Evolutionary conservation across 2,113 vertebrate genomes (phyloP), one percentile per base, ranked within the genome.

Genomic region (Poecile atricapillus): DNA sequence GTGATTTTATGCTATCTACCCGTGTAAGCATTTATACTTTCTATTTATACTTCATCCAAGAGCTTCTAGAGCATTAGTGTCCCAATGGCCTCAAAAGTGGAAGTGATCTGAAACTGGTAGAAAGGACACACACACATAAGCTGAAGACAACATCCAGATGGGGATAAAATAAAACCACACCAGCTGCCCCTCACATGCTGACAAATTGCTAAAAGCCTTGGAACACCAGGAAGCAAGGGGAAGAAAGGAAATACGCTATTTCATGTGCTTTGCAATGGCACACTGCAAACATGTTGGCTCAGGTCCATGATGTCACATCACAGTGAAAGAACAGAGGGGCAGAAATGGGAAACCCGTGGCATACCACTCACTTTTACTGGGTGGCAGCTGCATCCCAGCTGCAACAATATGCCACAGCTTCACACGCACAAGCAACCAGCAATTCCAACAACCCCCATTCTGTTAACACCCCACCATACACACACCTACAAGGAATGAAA

Each of bases 81-180:
- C 28, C 35, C 10, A 15, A 25, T 2, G 23, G 33, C 31, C 47
- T 22, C 60, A 13, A 24, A 62, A 47, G 15, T 6, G 33, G 43
- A 31, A 70, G 18, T 0, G 1, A 68, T 31, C 17, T 39, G 27
- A 80, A 56, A 43, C 0, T 22, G 55, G 13, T 3, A 49, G 21
- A 76, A 39, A n/a, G 18, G 44, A 41, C 15, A 43, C 15, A 43
- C 25, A 27, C 5, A 53, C 0, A 0, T 16, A 49, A 76, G 8
- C 24, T 58, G n/a, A 30, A 70, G 44, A 25, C 20, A 8, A 44
- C 5, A 7, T 39, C 43, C 37, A 27, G 19, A 11, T 35, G 15
- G 41, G 9, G 24, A 39, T 19, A 59, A 50, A 59, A 62, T 19
- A 73, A 87, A 87, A 64, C 5, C n/a, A 27, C 11, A 28, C 1